Percentiles rank a stretch among this genome's conserved stretches.
phyloP scores from a whole-genome alignment of 2,888 invertebrate genomes.

The Pristionchus exspectatus region DNA sequence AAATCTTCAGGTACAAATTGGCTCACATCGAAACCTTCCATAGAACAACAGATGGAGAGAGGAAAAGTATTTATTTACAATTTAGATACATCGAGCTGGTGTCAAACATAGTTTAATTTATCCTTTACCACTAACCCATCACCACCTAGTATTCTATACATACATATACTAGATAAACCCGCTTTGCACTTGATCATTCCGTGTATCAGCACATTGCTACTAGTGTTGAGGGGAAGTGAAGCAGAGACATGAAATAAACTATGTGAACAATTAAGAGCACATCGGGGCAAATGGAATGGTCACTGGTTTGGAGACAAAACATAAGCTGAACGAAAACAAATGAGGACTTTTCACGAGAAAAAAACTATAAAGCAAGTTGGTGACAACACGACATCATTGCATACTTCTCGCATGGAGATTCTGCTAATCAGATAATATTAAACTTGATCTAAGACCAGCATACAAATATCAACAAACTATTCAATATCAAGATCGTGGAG shows the following conservation, averaged over 20 bases:
- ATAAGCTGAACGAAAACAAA: neutral
- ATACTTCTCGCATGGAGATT: neutral
- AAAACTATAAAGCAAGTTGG: neutral
- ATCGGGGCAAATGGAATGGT: constrained; percentile 26
- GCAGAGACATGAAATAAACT: neutral
- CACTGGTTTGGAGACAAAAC: neutral
- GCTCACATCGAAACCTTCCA: neutral
- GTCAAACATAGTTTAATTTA: neutral
- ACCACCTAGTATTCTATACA: neutral
- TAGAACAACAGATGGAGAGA: neutral
- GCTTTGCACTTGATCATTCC: constrained; percentile 6
- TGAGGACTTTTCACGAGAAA: neutral
- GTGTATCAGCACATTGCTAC: neutral
- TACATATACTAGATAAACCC: neutral
- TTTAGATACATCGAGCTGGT: neutral
- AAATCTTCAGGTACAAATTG: neutral
- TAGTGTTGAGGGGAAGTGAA: neutral
- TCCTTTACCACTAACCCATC: neutral
- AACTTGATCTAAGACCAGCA: neutral
- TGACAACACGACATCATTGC: neutral
- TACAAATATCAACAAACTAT: neutral
- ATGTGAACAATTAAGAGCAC: neutral
- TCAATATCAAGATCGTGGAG: constrained; percentile 79
- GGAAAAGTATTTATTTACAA: neutral
- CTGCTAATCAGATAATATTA: no score